Evolutionary conservation across 37 sponge, comb jelly and placozoan species (phyloP), one percentile per base, ranked within the genome.

Genomic region (Diacarnus erythraeanus): DNA sequence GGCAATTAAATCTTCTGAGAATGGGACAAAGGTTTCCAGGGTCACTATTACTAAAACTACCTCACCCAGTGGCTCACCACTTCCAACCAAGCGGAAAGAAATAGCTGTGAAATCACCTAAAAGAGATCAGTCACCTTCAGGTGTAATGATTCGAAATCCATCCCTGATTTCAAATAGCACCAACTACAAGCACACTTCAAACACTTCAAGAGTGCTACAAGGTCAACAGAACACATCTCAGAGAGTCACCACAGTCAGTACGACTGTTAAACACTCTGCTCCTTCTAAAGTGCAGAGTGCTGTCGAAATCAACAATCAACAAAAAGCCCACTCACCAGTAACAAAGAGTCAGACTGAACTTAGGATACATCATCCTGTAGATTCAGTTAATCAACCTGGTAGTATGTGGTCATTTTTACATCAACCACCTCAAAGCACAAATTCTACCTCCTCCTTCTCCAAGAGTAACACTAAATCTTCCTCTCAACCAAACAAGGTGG

Each of bases 41-140:
- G 71, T 80, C 39, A 60, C 72, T 1, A 42, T 80, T 6, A 80
- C 74, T 25, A 40, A 39, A 26, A 38, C 71, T 34, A n/a, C 37
- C 22, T 69, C 80, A 26, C 71, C 80, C 9, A 38, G 30, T 10
- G 15, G 22, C 60, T 57, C 72, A 25, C 72, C 72, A 33, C 8
- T 59, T 15, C 71, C 25, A 21, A 67, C 35, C 25, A 40, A 20
- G 29, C 56, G 72, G 17, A 78, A 78, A n/a, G 78, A 78, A 27
- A 47, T 66, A 30, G 35, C 17, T 20, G 58, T 79, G 22, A 2
- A 25, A 39, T 43, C 39, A 34, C 12, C 58, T 37, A 68, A 33
- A 17, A 60, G 10, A 5, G 75, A 76, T 26, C 18, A 25, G 12
- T 26, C 34, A 4, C 54, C 74, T 74, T 35, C 54, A 31, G 18